Conservation (phyloP, 1,140 invertebrate genomes). For the Theocolax elegans region DNA sequence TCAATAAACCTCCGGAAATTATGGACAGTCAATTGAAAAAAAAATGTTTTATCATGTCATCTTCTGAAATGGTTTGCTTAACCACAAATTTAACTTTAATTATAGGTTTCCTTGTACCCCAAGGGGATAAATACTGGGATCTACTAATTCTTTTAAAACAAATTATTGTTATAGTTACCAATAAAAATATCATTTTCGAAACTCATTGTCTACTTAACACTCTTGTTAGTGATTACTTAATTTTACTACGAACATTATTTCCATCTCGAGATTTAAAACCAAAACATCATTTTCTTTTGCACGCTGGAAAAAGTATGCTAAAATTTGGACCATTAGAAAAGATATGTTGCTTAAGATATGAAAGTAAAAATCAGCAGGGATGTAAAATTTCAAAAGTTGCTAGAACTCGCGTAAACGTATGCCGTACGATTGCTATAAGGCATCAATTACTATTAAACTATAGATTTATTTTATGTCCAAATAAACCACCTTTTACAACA, state of each 20-base stretch:
- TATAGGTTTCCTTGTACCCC: neutral
- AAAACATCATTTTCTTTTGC: slow-evolving; percentile 29
- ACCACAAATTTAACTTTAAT: slow-evolving; percentile 14
- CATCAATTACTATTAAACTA: slow-evolving; percentile 26
- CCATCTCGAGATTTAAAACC: slow-evolving; percentile 7
- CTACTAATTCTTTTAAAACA: slow-evolving; percentile 8
- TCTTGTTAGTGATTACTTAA: neutral
- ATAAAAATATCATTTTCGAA: neutral
- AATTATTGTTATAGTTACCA: slow-evolving; percentile 25
- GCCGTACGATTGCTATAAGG: slow-evolving; percentile 23
- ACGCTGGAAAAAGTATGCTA: neutral
- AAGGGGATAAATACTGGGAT: slow-evolving; percentile 3
- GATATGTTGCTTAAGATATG: slow-evolving; percentile 30
- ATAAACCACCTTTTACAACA: too few species aligned
- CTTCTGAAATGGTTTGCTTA: slow-evolving; percentile 17
- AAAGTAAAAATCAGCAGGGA: slow-evolving; percentile 29
- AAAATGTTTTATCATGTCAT: slow-evolving; percentile 13
- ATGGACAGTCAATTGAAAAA: slow-evolving; percentile 2
- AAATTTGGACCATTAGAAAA: slow-evolving; percentile 19
- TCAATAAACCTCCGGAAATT: slow-evolving; percentile 27
- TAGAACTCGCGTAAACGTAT: slow-evolving; percentile 24
- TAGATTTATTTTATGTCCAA: neutral
- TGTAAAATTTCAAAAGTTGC: slow-evolving; percentile 9
- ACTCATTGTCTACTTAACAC: neutral
- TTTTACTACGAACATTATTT: neutral